Percentiles rank a stretch among this genome's conserved stretches.
Evolutionary conservation across 2,888 invertebrate species (phyloP).

Genomic region (Panopea generosa): DNA sequence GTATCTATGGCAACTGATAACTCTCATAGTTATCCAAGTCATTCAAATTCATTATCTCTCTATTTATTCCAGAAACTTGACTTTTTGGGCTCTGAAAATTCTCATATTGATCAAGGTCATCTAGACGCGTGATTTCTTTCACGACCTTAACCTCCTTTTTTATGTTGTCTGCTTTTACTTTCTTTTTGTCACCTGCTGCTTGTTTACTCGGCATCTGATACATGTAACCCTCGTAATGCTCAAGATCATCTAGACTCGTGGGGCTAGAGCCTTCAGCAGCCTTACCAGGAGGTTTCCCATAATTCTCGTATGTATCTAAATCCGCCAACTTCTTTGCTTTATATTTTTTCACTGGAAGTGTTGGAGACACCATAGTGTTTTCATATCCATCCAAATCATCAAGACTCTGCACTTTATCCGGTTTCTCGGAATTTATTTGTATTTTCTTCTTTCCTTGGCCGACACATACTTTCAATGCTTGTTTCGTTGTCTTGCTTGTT

Average conservation of each 20-base stretch:
- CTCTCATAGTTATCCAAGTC: slow-evolving; percentile 43
- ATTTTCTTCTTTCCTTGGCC: too few relatives aligned
- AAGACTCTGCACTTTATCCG: too few relatives aligned
- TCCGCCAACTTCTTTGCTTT: slow-evolving; percentile 10
- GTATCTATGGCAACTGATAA: slow-evolving; percentile 2
- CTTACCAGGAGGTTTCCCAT: too few relatives aligned
- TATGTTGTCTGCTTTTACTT: background rate
- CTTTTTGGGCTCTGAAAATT: background rate
- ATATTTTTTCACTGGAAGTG: too few relatives aligned
- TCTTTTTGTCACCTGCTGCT: background rate
- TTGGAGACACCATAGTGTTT: too few relatives aligned
- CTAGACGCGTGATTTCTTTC: slow-evolving; percentile 1
- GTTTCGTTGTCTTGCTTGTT: too few relatives aligned
- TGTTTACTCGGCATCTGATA: slow-evolving; percentile 13
- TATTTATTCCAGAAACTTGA: background rate
- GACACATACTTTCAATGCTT: too few relatives aligned
- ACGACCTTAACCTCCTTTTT: background rate
- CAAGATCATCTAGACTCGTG: slow-evolving; percentile 25
- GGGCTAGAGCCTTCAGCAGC: too few relatives aligned
- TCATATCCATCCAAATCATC: too few relatives aligned
- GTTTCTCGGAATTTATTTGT: too few relatives aligned
- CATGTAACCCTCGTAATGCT: slow-evolving; percentile 39
- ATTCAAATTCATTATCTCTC: slow-evolving; percentile 15
- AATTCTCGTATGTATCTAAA: background rate
- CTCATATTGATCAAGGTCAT: slow-evolving; percentile 32